Evolutionary conservation across 1,140 invertebrate genomes (phyloP), one percentile per base, ranked within the genome.

Genomic region (Apis cerana): DNA sequence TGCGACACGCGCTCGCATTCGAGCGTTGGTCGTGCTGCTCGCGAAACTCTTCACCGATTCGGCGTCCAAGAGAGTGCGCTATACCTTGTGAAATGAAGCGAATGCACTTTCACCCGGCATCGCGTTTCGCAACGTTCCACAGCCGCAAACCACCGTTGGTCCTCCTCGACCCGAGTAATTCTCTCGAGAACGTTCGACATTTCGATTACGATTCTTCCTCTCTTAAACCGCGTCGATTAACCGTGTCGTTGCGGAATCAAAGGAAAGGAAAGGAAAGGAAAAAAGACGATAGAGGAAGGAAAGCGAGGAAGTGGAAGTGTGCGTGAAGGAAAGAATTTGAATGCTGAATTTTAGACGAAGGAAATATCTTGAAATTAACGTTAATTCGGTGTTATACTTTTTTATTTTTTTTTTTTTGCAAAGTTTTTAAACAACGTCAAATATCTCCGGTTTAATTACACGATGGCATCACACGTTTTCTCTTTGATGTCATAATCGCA

Each of bases 21-120:
- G 33, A 15, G 33, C 15, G 62, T 19, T 67, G 68, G 52, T 72
- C 27, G 62, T 19, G 68, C 43, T 72, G 33, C 33, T 50, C 71
- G 84, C 80, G 85, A 85, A 86, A 85, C 85, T 83, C 84, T 64
- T 85, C 74, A 33, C 21, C 77, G 82, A 72, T 64, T 72, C 85
- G 67, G 52, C 76, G 83, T 50, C 48, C 67, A 13, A 21, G 48
- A 43, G 33, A 43, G n/a, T 48, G 43, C 67, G 33, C 70, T 69
- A 50, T 61, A 67, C 84, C 80, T 90, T 90, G 86, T 90, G 86
- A 88, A 91, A 89, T 86, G 85, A 88, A 88, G 88, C 88, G 64
- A 91, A 85, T 90, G 89, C 88, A 90, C 89, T 91, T 91, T 91
- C 90, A 89, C 90, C 88, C 80, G 85, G 71, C 76, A 54, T 68